Evolutionary conservation across 2,888 invertebrate genomes (phyloP), one percentile per base, ranked within the genome.

Genomic region (Polietes domitor): DNA sequence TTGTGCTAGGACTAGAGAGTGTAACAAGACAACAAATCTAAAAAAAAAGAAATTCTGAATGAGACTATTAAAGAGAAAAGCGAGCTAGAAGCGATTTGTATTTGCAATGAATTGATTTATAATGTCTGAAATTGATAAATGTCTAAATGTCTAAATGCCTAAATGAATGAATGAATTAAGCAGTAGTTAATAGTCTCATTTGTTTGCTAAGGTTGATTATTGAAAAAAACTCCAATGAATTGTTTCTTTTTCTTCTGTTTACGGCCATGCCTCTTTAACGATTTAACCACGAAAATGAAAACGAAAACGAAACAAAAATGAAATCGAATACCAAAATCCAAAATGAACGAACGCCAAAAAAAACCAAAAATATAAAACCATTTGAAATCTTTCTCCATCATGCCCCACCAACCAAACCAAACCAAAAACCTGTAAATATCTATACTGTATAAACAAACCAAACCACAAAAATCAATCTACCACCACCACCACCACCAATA

Each of bases 11-110:
- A 3, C 10, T 37, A 37, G 37, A 37, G 12, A 37, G 7, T 7
- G 32, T 32, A 7, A 5, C 32, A 32, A 37, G 37, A 37, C 4
- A 37, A 37, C n/a, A 37, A 3, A 7, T 9, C 63, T 63, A 80
- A 21, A 24, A 41, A 71, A 24, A 28, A 77, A 53, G 83, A 89
- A 90, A 90, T 91, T 92, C 89, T 90, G 89, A 91, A 92, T 92
- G 92, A 91, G 92, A 92, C 92, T 92, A 92, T 37, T 37, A 37
- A 37, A 37, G 37, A 37, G 37, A 9, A 37, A 37, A 37, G 1
- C 7, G 12, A 37, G 37, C n/a, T n/a, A n/a, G n/a, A 7, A 37
- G 12, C 37, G 6, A 37, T 37, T 37, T 37, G 37, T 37, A 65
- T 65, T 65, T 72, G 58, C 50, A 26, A 55, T 19, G 74, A 24